Evolutionary conservation across 2,113 vertebrate species (phyloP), one percentile per base, ranked within the genome.

Genomic region (Myotis brandtii): DNA sequence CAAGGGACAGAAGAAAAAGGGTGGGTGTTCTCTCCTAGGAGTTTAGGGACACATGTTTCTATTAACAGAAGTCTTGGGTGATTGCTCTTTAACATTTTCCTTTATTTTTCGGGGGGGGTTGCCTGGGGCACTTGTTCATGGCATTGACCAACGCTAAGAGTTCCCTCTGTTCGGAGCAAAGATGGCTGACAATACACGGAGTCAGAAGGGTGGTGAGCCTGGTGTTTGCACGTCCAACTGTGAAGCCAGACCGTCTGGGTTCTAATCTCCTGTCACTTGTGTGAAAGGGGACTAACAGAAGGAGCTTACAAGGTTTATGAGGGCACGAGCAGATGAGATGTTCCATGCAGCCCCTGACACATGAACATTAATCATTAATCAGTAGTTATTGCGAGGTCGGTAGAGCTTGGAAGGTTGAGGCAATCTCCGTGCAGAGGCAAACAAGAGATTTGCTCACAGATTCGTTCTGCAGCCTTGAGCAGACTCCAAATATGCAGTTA

Each of bases 141-240:
- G 43, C 48, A 25, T 16, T 56, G 37, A 87, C 21, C 66, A 83
- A 8, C 5, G 64, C 48, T 83, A 46, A 93, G 37, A 91, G 32
- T 86, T 52, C 66, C 9, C 40, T 92, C 18, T 80, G 18, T 23
- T 81, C 23, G 91, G 48, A 70, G 18, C n/a, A 46, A 62, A 91
- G 25, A 12, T 1, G 23, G 23, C 59, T 4, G 23, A 4, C 59
- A 10, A 12, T 5, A 25, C 59, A 25, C 25, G 0, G 23, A 4
- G 17, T 93, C 59, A 50, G 37, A 91, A 91, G 62, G 25, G 3
- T 7, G 2, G 17, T 67, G 8, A 90, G 2, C 0, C 52, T 37
- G n/a, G 27, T 89, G 18, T 14, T 83, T 34, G 86, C 48, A 76
- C 52, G 2, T 56, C 79, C 50, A 77, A 3, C 18, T 34, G 5